phyloP scores from a whole-genome alignment of 2,888 invertebrate species.

The Drosophila neonasuta region DNA sequence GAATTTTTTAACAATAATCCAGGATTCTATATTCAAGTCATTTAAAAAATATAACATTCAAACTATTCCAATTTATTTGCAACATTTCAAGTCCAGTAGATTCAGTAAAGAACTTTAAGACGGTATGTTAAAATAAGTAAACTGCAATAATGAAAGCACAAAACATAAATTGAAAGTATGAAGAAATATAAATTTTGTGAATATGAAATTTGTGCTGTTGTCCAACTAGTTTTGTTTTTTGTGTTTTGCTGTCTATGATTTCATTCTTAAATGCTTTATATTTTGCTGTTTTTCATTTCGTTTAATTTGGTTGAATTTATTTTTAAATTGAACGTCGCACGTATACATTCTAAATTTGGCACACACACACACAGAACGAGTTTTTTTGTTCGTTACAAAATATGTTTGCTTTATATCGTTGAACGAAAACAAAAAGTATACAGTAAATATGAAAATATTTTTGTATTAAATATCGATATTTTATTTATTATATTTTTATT shows the following conservation, averaged over 20 bases:
- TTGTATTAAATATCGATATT: neutral
- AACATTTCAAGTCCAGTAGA: too few species aligned
- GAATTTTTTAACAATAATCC: too few species aligned
- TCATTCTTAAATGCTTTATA: constrained; percentile 51
- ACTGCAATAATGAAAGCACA: neutral
- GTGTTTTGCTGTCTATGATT: constrained; percentile 42
- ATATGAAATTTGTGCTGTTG: neutral
- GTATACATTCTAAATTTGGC: constrained; percentile 69
- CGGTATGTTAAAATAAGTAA: neutral
- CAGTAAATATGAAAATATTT: constrained; percentile 17
- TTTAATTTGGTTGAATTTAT: constrained; percentile 60
- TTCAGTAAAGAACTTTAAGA: neutral
- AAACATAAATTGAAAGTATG: neutral
- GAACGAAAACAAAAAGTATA: constrained; percentile 22
- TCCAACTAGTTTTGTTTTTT: neutral
- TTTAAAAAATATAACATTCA: too few species aligned
- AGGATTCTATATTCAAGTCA: too few species aligned
- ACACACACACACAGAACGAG: constrained; percentile 32
- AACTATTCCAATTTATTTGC: too few species aligned
- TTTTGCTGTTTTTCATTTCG: constrained; percentile 52
- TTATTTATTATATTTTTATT: neutral
- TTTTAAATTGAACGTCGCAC: constrained; percentile 58
- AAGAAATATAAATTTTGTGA: neutral
- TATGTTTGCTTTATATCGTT: constrained; percentile 48
- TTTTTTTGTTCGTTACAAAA: constrained; percentile 68